A percentile compares a stretch with the other conserved stretches of the same genome.
Evolutionary conservation across 2,888 invertebrate species (phyloP).

Genomic region (Hirtodrosophila duncani): DNA sequence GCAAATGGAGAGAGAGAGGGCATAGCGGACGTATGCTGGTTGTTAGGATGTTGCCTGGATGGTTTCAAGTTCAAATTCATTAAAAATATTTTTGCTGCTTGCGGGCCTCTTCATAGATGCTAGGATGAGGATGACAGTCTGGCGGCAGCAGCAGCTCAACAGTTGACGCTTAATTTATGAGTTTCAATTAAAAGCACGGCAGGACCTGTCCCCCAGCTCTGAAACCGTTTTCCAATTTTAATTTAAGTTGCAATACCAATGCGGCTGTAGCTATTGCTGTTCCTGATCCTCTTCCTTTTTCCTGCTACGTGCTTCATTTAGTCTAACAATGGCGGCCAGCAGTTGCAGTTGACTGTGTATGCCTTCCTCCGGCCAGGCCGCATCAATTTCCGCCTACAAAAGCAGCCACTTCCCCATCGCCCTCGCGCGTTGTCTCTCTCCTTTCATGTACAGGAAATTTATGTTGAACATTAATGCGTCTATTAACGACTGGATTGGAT

Average conservation of each 20-base stretch:
- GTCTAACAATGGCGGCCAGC: not conserved
- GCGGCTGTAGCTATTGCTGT: slow-evolving; percentile 5
- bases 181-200: slow-evolving; percentile 71
- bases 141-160: slow-evolving; percentile 5
- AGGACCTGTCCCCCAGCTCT: too few species aligned
- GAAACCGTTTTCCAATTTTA: slow-evolving; percentile 44
- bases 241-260: slow-evolving; percentile 37
- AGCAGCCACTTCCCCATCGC: slow-evolving; percentile 4
- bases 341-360: not conserved
- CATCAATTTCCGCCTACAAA: slow-evolving; percentile 45
- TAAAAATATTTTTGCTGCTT: slow-evolving; percentile 18
- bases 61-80: slow-evolving; percentile 39
- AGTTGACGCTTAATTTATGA: slow-evolving; percentile 58
- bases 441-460: slow-evolving; percentile 57
- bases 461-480: slow-evolving; percentile 65
- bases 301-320: slow-evolving; percentile 1
- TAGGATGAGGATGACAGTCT: not conserved
- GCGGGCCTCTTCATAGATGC: not conserved
- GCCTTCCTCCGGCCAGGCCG: slow-evolving; percentile 4
- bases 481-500: slow-evolving; percentile 36
- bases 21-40: too few species aligned
- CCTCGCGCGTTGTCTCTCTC: slow-evolving; percentile 12
- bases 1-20: too few species aligned
- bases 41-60: too few species aligned
- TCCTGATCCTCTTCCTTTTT: not conserved